These are phyloP conservation scores for Botia kubotai DNA, from an alignment of 2,797 vertebrate genomes.

Conservation along the genomic window DNA sequence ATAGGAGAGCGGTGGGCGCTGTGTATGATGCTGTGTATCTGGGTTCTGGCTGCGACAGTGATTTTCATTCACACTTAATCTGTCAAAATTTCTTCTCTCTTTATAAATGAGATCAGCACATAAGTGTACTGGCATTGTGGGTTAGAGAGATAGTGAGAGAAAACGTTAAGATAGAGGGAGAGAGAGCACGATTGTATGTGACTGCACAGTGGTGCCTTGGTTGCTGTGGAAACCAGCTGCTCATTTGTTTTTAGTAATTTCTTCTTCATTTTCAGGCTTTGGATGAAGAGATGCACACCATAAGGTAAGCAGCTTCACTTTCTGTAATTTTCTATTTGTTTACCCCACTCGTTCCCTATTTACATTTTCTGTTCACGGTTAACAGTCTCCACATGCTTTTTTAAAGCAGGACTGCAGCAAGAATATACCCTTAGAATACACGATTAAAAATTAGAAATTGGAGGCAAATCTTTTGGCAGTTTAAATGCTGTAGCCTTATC, in stretches of 20 bases:
- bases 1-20: slow-evolving; percentile 11
- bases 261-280: slow-evolving; percentile 85
- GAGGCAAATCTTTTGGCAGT: not conserved
- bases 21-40: slow-evolving; percentile 70
- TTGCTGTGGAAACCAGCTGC: slow-evolving; percentile 57
- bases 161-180: too few relatives aligned
- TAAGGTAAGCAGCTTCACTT: slow-evolving; percentile 84
- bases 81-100: slow-evolving; percentile 66
- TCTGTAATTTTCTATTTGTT: slow-evolving; percentile 62
- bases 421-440: slow-evolving; percentile 8
- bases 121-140: slow-evolving; percentile 55
- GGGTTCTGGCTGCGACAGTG: slow-evolving; percentile 75
- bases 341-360: slow-evolving; percentile 28
- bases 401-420: slow-evolving; percentile 32
- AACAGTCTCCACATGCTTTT: slow-evolving; percentile 3
- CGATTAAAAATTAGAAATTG: not conserved
- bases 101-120: slow-evolving; percentile 62
- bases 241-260: slow-evolving; percentile 65
- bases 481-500: not conserved
- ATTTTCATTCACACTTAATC: slow-evolving; percentile 63
- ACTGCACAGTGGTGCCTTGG: slow-evolving; percentile 61
- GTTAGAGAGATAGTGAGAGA: slow-evolving; percentile 32
- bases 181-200: slow-evolving; percentile 45
- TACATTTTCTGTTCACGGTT: not conserved
- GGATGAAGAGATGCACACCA: slow-evolving; percentile 86